phyloP scores from a whole-genome alignment of 2,113 vertebrate species.

The Saguinus imperator region DNA sequence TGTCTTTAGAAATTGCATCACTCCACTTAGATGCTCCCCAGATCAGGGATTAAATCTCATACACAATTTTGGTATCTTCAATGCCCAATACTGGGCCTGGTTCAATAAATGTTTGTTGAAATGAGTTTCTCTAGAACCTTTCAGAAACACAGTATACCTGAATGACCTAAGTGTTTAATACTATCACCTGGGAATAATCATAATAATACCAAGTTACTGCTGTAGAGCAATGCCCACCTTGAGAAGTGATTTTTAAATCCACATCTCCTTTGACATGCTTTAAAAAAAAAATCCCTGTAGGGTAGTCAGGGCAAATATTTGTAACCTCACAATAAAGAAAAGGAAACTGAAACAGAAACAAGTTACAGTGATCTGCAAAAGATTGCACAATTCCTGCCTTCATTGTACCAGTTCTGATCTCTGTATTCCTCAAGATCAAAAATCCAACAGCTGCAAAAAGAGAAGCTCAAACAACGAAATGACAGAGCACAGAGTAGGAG shows the following conservation, averaged over 20 bases:
- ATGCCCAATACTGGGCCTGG: not conserved
- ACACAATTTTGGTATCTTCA: not conserved
- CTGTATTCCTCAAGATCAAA: not conserved
- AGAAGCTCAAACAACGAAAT: not conserved
- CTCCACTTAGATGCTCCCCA: not conserved
- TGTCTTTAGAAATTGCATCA: not conserved
- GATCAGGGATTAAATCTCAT: not conserved
- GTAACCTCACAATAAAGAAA: not conserved
- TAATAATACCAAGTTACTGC: not conserved
- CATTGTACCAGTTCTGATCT: accelerated
- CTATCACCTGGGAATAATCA: not conserved
- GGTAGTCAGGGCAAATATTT: not conserved
- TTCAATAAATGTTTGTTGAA: not conserved
- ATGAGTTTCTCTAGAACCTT: not conserved
- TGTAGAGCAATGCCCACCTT: not conserved
- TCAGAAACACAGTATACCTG: not conserved
- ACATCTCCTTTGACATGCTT: not conserved
- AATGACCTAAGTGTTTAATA: not conserved
- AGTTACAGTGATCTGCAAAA: not conserved
- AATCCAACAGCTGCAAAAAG: not conserved
- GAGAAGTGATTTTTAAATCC: not conserved
- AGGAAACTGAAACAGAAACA: slow-evolving; percentile 2
- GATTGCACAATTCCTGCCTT: not conserved
- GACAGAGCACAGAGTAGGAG: not conserved
- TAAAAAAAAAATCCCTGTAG: not conserved